Evolutionary conservation across 64 coral and sea anemone species (phyloP), one percentile per base, ranked within the genome.

Genomic region (Montipora capricornis): DNA sequence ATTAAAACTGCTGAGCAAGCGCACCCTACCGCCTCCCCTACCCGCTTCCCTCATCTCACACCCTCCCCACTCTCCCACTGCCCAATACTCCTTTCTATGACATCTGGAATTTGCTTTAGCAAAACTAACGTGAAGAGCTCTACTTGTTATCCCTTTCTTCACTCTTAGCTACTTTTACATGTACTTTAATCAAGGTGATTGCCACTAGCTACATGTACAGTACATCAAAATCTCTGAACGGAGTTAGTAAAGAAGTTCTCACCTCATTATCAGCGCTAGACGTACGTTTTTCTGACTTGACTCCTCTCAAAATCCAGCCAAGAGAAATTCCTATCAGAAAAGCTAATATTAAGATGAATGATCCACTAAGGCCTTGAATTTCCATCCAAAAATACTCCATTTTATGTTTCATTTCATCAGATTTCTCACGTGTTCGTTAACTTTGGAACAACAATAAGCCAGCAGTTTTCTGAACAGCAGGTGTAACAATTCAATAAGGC

Each of bases 221-320:
- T 70, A n/a, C n/a, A 57, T 57, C 3, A 37, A 37, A 37, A 37
- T 37, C 37, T 37, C 37, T 37, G 37, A 37, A 37, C 37, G 37
- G 37, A 37, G 53, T 57, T 57, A 0, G 53, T 57, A 77, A 14
- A 1, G 5, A 3, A 78, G n/a, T 1, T 19, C 66, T 52, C 68
- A 86, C 82, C 82, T 48, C 15, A 50, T 49, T 16, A 49, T 71
- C 13, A 44, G 61, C 13, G 14, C 61, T 57, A 57, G 11, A 8
- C 53, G 7, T 12, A 49, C 14, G 44, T 10, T 22, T 20, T 51
- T 20, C 2, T 49, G 67, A 50, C 8, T 16, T 86, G 15, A 20
- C 45, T 24, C 82, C 82, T 86, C 46, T 86, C 6, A 86, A 37
- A 86, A 86, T 49, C 82, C 82, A 86, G 4, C 82, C 82, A 24